These are phyloP conservation scores for Mya arenaria DNA, from an alignment of 1,140 invertebrate genomes.

Conservation along the genomic window DNA sequence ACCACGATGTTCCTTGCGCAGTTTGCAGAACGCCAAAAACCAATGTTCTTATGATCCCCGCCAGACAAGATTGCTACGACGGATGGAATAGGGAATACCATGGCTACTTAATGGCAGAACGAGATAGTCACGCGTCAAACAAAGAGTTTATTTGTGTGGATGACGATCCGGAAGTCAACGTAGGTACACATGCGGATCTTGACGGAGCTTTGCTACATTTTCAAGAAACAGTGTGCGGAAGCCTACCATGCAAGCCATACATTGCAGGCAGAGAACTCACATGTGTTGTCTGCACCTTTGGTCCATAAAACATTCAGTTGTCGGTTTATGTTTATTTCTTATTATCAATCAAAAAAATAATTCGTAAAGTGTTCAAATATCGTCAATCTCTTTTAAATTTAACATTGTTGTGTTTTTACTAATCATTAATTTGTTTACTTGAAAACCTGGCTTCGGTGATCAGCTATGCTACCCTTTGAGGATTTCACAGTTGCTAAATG, in stretches of 20 bases:
- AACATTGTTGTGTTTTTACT: too few relatives aligned
- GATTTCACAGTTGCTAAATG: too few relatives aligned
- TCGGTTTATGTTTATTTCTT: too few relatives aligned
- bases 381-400: too few relatives aligned
- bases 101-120: slow-evolving; percentile 61
- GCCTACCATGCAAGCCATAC: slow-evolving; percentile 57
- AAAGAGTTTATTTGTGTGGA: slow-evolving; percentile 66
- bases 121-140: background rate
- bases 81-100: slow-evolving; percentile 62
- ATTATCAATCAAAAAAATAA: too few relatives aligned
- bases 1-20: slow-evolving; percentile 57
- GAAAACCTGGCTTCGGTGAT: too few relatives aligned
- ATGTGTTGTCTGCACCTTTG: slow-evolving; percentile 59
- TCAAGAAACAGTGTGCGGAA: slow-evolving; percentile 50
- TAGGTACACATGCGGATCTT: slow-evolving; percentile 23
- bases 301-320: too few relatives aligned
- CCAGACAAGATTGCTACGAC: slow-evolving; percentile 52
- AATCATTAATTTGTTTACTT: too few relatives aligned
- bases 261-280: slow-evolving; percentile 33
- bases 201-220: slow-evolving; percentile 61
- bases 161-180: slow-evolving; percentile 42
- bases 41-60: slow-evolving; percentile 64
- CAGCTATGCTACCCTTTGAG: too few relatives aligned
- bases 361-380: too few relatives aligned
- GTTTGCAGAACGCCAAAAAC: slow-evolving; percentile 21